Conservation (phyloP, 2,888 invertebrate species). For the Apomyelois bistriatella region DNA sequence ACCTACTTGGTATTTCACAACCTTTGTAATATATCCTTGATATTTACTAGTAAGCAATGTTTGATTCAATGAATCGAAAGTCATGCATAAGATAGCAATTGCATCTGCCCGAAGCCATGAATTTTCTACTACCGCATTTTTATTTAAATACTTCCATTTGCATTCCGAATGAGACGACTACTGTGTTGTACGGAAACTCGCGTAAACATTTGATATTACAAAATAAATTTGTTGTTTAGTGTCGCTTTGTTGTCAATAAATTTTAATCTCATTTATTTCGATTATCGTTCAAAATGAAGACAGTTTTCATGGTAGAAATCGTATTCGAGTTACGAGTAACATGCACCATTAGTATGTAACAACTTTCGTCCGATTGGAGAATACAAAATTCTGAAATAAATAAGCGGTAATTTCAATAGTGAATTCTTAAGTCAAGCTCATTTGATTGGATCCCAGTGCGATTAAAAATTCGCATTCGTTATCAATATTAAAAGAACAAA, state of each 20-base stretch:
- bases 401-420: too few relatives aligned
- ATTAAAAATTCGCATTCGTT: not conserved
- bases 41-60: conserved; percentile 16
- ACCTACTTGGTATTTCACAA: too few relatives aligned
- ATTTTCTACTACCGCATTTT: conserved; percentile 39
- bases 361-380: too few relatives aligned
- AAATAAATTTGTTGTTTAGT: not conserved
- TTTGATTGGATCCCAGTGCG: too few relatives aligned
- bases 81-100: conserved; percentile 41
- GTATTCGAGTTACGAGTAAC: too few relatives aligned
- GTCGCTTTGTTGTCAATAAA: too few relatives aligned
- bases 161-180: conserved; percentile 22
- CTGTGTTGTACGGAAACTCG: not conserved
- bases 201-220: not conserved
- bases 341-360: too few relatives aligned
- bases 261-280: too few relatives aligned
- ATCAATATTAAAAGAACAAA: not conserved
- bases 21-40: not conserved
- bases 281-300: too few relatives aligned
- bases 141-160: conserved; percentile 38
- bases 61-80: conserved; percentile 31
- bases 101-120: conserved; percentile 34
- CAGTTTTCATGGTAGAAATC: too few relatives aligned
- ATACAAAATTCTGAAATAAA: too few relatives aligned
- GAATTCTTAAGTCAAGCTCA: too few relatives aligned